phyloP scores from a whole-genome alignment of 2,888 invertebrate species.

The Napeogenes inachia region DNA sequence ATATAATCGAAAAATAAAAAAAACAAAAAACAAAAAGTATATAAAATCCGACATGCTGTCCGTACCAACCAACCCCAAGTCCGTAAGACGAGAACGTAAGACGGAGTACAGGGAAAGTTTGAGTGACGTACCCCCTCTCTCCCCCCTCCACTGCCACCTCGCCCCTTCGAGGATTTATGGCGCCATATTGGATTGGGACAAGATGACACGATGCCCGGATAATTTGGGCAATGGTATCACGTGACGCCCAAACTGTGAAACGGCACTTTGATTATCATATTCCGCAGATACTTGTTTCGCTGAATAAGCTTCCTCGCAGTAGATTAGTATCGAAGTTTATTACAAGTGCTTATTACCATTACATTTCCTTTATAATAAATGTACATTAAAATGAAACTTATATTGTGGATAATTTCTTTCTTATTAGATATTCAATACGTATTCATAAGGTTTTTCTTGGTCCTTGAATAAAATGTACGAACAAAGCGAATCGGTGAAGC shows the following conservation, averaged over 20 bases:
- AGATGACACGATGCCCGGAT: conserved; percentile 77
- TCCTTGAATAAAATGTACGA: conserved; percentile 59
- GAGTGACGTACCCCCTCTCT: conserved; percentile 75
- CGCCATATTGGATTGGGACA: conserved; percentile 79
- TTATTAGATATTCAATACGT: conserved; percentile 47
- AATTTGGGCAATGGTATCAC: conserved; percentile 77
- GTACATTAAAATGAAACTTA: background rate
- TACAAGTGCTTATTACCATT: background rate
- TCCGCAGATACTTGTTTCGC: conserved; percentile 32
- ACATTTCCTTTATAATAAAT: too few relatives aligned
- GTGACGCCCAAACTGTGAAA: conserved; percentile 68
- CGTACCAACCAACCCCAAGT: conserved; percentile 69
- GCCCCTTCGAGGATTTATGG: conserved; percentile 72
- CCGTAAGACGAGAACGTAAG: conserved; percentile 64
- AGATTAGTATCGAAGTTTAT: conserved; percentile 23
- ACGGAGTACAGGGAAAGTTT: conserved; percentile 77
- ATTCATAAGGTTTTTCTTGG: conserved; percentile 62
- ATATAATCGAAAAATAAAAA: background rate
- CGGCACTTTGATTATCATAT: conserved; percentile 76
- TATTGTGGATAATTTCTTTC: conserved; percentile 25
- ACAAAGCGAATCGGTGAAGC: conserved; percentile 53
- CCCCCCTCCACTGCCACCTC: conserved; percentile 61
- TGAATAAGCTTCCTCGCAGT: conserved; percentile 8
- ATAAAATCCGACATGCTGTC: conserved; percentile 43
- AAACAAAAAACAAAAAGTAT: background rate